phyloP scores from a whole-genome alignment of 2,113 vertebrate species.

The Pogonocichla stellata region DNA sequence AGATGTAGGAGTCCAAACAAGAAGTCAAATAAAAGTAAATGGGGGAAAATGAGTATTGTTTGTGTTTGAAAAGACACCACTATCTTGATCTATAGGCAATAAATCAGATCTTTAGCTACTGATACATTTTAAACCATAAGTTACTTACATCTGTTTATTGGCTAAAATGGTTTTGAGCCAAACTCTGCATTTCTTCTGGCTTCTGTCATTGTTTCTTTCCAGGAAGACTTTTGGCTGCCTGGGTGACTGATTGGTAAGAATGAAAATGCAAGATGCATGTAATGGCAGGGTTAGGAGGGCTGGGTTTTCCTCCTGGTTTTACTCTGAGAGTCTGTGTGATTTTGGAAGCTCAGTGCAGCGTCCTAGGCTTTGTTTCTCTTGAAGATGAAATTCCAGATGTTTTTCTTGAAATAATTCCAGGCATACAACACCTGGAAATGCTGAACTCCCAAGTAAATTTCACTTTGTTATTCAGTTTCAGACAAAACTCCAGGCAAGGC shows the following conservation, averaged over 20 bases:
- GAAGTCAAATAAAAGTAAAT: background rate
- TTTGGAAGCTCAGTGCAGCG: background rate
- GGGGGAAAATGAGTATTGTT: background rate
- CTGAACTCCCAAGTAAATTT: background rate
- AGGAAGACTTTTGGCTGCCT: background rate
- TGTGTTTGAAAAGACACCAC: background rate
- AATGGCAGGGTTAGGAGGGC: background rate
- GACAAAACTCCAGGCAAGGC: background rate
- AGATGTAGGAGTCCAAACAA: background rate
- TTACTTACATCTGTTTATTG: background rate
- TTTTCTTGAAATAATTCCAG: conserved; percentile 11
- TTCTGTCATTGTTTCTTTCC: background rate
- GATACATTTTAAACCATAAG: background rate
- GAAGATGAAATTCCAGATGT: conserved; percentile 15
- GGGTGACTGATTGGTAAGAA: background rate
- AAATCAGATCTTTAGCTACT: background rate
- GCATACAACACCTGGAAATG: background rate
- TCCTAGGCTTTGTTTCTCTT: background rate
- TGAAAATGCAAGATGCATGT: background rate
- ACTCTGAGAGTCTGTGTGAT: background rate
- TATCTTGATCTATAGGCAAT: background rate
- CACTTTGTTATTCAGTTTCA: background rate
- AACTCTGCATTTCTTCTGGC: background rate
- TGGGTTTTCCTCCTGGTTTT: background rate
- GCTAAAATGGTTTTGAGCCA: background rate